These are phyloP conservation scores for Rhodophaea formosa DNA, from an alignment of 2,888 invertebrate genomes.

Conservation along the genomic window DNA sequence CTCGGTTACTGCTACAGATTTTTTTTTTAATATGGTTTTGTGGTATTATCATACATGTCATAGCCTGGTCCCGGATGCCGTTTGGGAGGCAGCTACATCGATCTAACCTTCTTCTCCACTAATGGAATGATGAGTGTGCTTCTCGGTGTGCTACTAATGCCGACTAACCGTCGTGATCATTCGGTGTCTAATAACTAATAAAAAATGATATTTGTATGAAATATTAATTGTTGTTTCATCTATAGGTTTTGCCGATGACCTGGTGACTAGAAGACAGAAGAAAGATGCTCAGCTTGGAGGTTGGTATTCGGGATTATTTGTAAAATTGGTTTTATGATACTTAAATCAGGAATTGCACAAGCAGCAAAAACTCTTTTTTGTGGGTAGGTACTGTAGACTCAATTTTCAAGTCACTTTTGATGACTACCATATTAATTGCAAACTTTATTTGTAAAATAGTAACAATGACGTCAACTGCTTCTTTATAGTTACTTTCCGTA, in stretches of 20 bases:
- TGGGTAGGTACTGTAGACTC: too few relatives aligned
- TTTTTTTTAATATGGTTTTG: background rate
- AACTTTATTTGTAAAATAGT: too few relatives aligned
- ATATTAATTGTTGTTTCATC: conserved; percentile 28
- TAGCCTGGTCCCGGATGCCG: conserved; percentile 4
- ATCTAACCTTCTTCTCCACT: conserved; percentile 52
- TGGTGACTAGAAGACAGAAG: conserved; percentile 77
- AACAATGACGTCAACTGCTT: too few relatives aligned
- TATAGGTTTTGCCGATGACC: conserved; percentile 78
- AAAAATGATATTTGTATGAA: conserved; percentile 5
- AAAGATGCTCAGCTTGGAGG: conserved; percentile 79
- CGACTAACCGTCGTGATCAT: conserved; percentile 53
- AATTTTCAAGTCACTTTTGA: too few relatives aligned
- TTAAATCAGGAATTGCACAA: too few relatives aligned
- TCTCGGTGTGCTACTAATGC: conserved; percentile 74
- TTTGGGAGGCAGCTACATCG: conserved; percentile 44
- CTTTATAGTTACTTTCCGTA: too few relatives aligned
- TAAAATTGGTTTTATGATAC: background rate
- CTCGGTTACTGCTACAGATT: background rate
- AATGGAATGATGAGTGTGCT: conserved; percentile 69
- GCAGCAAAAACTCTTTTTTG: too few relatives aligned
- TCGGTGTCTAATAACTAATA: conserved; percentile 50
- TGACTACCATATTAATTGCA: too few relatives aligned
- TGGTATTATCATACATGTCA: conserved; percentile 1
- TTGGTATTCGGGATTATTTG: conserved; percentile 46